Conservation (phyloP, 1,140 invertebrate species). For the Liolophura sinensis region DNA sequence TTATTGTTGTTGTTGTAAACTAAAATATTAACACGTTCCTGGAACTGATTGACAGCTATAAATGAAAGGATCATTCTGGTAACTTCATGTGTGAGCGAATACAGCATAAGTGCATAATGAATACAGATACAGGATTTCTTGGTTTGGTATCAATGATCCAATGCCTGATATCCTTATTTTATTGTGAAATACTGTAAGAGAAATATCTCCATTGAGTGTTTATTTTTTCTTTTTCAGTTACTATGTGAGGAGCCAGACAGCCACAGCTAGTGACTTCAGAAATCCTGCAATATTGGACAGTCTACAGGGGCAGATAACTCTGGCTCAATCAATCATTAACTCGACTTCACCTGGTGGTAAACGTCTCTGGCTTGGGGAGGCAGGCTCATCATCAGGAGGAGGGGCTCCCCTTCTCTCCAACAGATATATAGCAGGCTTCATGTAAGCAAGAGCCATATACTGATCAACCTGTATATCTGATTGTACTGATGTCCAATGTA, state of each 20-base stretch:
- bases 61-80: too few species aligned
- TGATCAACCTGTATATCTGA: too few species aligned
- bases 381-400: conserved; percentile 75
- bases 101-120: not conserved
- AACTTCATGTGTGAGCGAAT: too few species aligned
- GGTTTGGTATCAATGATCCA: too few species aligned
- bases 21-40: too few species aligned
- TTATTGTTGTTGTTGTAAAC: too few species aligned
- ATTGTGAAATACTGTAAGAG: too few species aligned
- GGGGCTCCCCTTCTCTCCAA: conserved; percentile 74
- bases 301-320: conserved; percentile 66
- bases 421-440: conserved; percentile 71
- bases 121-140: too few species aligned
- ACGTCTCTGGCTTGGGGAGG: conserved; percentile 77
- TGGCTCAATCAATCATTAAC: conserved; percentile 78
- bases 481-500: too few species aligned
- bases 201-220: too few species aligned
- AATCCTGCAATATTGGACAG: conserved; percentile 68
- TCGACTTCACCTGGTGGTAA: conserved; percentile 64
- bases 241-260: conserved; percentile 72
- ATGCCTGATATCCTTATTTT: too few species aligned
- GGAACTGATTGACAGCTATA: too few species aligned
- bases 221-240: conserved; percentile 61
- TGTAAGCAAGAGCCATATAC: conserved; percentile 32
- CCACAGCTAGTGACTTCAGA: conserved; percentile 69